Evolutionary conservation across 2,797 vertebrate genomes (phyloP).

Genomic region (Mastacembelus armatus): DNA sequence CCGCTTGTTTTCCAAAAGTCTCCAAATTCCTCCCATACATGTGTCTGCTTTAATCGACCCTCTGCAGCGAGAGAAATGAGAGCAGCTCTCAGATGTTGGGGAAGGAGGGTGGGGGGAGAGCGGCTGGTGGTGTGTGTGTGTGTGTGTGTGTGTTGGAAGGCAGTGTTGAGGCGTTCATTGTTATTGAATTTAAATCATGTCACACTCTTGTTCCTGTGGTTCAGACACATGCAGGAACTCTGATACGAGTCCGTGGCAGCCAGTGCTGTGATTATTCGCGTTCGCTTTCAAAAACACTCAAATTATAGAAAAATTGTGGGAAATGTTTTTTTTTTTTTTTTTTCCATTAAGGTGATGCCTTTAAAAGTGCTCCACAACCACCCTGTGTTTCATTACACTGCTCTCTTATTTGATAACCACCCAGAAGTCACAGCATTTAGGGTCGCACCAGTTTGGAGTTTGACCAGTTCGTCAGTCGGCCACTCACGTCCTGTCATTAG

Average conservation of each 20-base stretch:
- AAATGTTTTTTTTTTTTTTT: slow-evolving; percentile 23
- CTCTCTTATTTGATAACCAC: slow-evolving; percentile 26
- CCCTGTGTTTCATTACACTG: slow-evolving; percentile 5
- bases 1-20: slow-evolving; percentile 43
- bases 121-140: neutral
- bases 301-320: neutral
- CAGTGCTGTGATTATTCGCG: slow-evolving; percentile 20
- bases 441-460: slow-evolving; percentile 57
- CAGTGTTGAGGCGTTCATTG: slow-evolving; percentile 30
- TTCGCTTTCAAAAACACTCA: slow-evolving; percentile 2
- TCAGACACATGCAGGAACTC: slow-evolving; percentile 60
- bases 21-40: slow-evolving; percentile 63
- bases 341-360: neutral
- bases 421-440: slow-evolving; percentile 16
- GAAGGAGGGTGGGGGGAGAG: neutral
- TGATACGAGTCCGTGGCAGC: slow-evolving; percentile 39
- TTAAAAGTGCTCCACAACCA: slow-evolving; percentile 8
- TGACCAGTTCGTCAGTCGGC: slow-evolving; percentile 67
- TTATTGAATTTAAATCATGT: slow-evolving; percentile 62
- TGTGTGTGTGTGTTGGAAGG: slow-evolving; percentile 12
- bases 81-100: slow-evolving; percentile 35
- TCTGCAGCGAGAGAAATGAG: slow-evolving; percentile 40
- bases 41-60: slow-evolving; percentile 58
- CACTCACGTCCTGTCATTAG: slow-evolving; percentile 80
- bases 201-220: slow-evolving; percentile 57